Evolutionary conservation across 2,113 vertebrate species (phyloP).

Genomic region (Chaetorhynchus papuensis): DNA sequence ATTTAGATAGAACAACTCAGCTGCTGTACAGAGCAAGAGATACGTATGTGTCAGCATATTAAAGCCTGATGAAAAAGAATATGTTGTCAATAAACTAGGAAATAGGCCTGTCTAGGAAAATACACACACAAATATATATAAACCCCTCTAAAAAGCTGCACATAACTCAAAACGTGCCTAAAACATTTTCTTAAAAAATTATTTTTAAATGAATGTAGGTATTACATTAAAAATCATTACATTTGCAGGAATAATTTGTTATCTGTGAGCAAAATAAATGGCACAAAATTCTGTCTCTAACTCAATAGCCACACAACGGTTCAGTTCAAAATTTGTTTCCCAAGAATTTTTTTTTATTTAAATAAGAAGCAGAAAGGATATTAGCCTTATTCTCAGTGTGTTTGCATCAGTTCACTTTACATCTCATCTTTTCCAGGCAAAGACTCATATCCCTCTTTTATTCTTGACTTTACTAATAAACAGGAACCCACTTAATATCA

Average conservation of each 20-base stretch:
- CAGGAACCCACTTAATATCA: neutral
- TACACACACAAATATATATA: neutral
- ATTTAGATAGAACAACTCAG: constrained; percentile 45
- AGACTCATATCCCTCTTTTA: neutral
- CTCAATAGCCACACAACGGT: neutral
- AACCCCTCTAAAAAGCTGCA: neutral
- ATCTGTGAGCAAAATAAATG: neutral
- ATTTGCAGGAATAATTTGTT: neutral
- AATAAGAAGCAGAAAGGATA: neutral
- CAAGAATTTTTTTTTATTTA: neutral
- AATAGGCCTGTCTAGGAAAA: constrained; percentile 32
- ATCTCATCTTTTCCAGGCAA: neutral
- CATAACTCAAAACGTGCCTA: neutral
- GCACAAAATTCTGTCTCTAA: neutral
- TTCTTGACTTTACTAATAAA: neutral
- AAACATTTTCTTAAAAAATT: neutral
- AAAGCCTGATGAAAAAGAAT: constrained; percentile 48
- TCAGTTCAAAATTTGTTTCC: neutral
- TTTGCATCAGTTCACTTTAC: neutral
- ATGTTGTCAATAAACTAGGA: constrained; percentile 39
- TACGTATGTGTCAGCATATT: constrained; percentile 27
- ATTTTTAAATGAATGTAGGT: neutral
- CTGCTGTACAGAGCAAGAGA: constrained; percentile 3
- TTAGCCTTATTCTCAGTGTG: neutral
- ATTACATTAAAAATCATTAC: neutral